phyloP scores from a whole-genome alignment of 2,113 vertebrate species.

The Oreochromis aureus region DNA sequence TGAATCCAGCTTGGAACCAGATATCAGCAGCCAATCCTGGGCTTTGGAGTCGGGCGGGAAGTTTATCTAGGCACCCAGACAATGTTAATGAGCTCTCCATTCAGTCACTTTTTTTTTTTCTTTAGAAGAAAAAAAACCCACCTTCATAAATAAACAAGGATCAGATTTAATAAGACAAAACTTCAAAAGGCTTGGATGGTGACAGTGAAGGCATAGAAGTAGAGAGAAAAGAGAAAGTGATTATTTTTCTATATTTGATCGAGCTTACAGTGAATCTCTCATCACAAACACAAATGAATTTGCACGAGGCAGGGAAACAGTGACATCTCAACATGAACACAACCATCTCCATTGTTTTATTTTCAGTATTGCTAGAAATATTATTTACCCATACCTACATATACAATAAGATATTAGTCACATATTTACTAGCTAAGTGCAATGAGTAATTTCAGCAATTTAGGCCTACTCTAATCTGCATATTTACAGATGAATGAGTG shows the following conservation, averaged over 20 bases:
- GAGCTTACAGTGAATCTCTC: not conserved
- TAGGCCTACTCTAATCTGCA: not conserved
- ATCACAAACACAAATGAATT: not conserved
- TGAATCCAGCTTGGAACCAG: constrained; percentile 3
- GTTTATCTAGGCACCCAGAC: not conserved
- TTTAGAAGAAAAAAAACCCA: not conserved
- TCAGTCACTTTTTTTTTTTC: not conserved
- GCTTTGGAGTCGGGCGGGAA: not conserved
- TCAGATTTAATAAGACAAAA: not conserved
- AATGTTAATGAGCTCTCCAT: not conserved
- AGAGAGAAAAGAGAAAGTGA: not conserved
- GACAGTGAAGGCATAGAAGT: not conserved
- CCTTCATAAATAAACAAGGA: not conserved
- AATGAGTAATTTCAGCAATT: not conserved
- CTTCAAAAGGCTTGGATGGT: not conserved
- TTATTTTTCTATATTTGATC: not conserved
- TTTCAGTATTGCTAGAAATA: not conserved
- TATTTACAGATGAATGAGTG: not conserved
- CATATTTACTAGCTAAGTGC: not conserved
- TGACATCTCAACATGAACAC: not conserved
- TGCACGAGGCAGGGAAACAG: not conserved
- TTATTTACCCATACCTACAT: not conserved
- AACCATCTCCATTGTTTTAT: not conserved
- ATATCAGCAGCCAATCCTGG: not conserved
- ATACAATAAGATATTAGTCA: not conserved